Evolutionary conservation across 2,113 vertebrate species (phyloP).

Genomic region (Cheilinus undulatus): DNA sequence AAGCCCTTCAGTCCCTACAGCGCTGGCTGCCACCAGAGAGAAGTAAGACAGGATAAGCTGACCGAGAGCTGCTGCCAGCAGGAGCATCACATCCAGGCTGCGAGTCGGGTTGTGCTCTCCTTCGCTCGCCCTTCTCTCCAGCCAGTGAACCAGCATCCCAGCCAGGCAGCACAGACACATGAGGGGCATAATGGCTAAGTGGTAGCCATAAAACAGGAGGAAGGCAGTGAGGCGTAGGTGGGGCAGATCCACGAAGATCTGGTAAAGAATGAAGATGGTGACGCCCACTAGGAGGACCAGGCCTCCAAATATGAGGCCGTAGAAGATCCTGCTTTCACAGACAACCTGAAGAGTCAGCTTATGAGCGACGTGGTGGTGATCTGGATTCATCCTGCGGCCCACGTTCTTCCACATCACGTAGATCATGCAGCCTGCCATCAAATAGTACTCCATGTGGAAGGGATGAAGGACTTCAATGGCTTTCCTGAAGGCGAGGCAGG

Average conservation of each 20-base stretch:
- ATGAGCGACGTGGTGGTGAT: background rate
- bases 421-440: slow-evolving; percentile 88
- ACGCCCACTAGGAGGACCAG: slow-evolving; percentile 77
- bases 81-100: slow-evolving; percentile 88
- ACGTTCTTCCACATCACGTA: slow-evolving; percentile 96
- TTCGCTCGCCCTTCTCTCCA: slow-evolving; percentile 84
- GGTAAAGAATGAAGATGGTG: slow-evolving; percentile 87
- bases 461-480: slow-evolving; percentile 91
- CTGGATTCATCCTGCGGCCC: slow-evolving; percentile 73
- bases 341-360: slow-evolving; percentile 78
- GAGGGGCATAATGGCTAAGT: slow-evolving; percentile 82
- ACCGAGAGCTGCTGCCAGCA: slow-evolving; percentile 87
- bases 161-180: slow-evolving; percentile 85
- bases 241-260: slow-evolving; percentile 80
- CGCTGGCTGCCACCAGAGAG: slow-evolving; percentile 90
- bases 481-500: slow-evolving; percentile 86
- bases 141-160: slow-evolving; percentile 82
- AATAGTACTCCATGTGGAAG: slow-evolving; percentile 92
- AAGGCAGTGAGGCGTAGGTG: slow-evolving; percentile 72
- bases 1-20: slow-evolving; percentile 54
- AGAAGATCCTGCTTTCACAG: slow-evolving; percentile 51
- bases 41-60: slow-evolving; percentile 90
- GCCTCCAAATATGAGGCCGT: slow-evolving; percentile 83
- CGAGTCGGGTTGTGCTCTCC: slow-evolving; percentile 87
- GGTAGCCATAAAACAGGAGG: slow-evolving; percentile 88